These are phyloP conservation scores for Eleginops maclovinus DNA, from an alignment of 2,113 vertebrate species.

Conservation along the genomic window DNA sequence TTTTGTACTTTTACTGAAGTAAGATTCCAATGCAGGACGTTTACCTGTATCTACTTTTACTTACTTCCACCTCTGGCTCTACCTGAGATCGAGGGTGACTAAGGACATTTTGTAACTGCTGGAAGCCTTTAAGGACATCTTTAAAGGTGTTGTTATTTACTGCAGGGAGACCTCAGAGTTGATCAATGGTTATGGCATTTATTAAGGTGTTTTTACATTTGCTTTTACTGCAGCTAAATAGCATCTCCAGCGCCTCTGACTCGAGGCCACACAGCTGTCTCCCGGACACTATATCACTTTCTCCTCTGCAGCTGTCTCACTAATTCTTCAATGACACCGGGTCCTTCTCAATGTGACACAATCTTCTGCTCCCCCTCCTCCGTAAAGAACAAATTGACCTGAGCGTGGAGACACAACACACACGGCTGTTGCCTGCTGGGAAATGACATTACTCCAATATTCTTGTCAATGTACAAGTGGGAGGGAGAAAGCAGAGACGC, in stretches of 20 bases:
- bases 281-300: constrained; percentile 29
- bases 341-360: constrained; percentile 31
- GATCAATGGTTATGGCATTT: not conserved
- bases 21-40: too few species aligned
- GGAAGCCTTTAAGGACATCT: not conserved
- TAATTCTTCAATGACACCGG: constrained; percentile 30
- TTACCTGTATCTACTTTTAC: too few species aligned
- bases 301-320: constrained; percentile 23
- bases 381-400: constrained; percentile 32
- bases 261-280: constrained; percentile 3
- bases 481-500: not conserved
- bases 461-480: constrained; percentile 20
- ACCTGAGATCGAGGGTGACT: not conserved
- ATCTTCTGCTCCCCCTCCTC: constrained; percentile 19
- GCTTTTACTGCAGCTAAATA: constrained; percentile 25
- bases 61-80: too few species aligned
- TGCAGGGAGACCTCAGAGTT: constrained; percentile 6
- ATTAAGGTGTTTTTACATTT: constrained; percentile 28
- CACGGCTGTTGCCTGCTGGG: not conserved
- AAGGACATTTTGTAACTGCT: not conserved
- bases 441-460: constrained; percentile 37
- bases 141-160: not conserved
- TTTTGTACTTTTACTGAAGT: too few species aligned
- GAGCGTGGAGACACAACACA: not conserved
- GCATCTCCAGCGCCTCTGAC: constrained; percentile 14